Evolutionary conservation across 2,888 invertebrate genomes (phyloP).

Genomic region (Seira ritae): DNA sequence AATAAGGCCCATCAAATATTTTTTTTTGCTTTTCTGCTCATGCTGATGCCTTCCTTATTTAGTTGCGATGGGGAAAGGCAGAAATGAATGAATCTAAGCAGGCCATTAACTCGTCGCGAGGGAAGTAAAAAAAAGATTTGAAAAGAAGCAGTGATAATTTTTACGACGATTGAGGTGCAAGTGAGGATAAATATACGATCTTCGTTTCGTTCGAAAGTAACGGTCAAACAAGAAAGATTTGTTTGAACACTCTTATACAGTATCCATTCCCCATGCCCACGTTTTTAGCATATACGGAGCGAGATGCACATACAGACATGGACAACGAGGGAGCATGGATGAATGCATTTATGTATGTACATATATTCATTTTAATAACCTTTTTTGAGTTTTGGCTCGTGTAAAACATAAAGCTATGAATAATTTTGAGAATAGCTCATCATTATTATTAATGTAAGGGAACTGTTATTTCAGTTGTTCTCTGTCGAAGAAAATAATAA

Average conservation of each 20-base stretch:
- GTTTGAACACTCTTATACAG: neutral
- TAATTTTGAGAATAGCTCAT: too few species aligned
- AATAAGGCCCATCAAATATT: neutral
- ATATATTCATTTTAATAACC: neutral
- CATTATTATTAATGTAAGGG: too few species aligned
- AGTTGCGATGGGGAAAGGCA: constrained; percentile 7
- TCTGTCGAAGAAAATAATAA: neutral
- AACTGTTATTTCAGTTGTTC: neutral
- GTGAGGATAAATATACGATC: constrained; percentile 41
- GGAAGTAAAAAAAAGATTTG: constrained; percentile 16
- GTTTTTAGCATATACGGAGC: neutral
- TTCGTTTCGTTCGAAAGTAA: neutral
- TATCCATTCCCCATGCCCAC: neutral
- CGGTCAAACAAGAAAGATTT: neutral
- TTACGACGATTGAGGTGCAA: constrained; percentile 27
- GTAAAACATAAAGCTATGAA: neutral
- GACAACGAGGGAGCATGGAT: neutral
- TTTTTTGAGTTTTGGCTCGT: neutral
- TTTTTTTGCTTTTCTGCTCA: neutral
- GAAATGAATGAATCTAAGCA: constrained; percentile 41
- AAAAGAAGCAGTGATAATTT: constrained; percentile 36
- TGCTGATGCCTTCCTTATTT: neutral
- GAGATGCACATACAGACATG: neutral
- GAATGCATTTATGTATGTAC: neutral
- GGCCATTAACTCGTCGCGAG: constrained; percentile 12